Evolutionary conservation across 2,888 invertebrate species (phyloP), one percentile per base, ranked within the genome.

Genomic region (Caenorhabditis wallacei): DNA sequence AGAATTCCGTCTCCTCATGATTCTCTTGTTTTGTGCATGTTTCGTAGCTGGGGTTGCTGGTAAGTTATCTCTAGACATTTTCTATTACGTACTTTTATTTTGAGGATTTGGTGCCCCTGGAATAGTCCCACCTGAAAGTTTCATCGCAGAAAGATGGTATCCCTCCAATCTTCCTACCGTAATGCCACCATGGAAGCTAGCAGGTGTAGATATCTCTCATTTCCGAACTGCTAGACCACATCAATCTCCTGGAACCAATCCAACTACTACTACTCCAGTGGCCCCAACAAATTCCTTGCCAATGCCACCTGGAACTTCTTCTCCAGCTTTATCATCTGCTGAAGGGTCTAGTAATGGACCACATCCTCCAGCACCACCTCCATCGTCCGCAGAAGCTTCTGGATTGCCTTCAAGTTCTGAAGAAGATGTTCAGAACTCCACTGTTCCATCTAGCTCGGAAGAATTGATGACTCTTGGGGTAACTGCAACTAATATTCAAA

Each of bases 141-240:
- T 86, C 43, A 69, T 80, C 2, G 86, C 86, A 7, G 86, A 86
- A 40, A 43, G 80, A 30, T 86, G 86, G 86, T 86, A 86, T 46
- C 86, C 86, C 4, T 78, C 75, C 2, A 85, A 86, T 54, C 68
- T 86, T 3, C 86, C 86, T 13, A 86, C 86, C n/a, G 85, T 86
- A 0, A 70, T 76, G 69, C 86, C 86, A 16, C 86, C 86, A 16
- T 86, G 86, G 86, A 85, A 84, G 59, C 61, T 81, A 48, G 83
- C 86, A 1, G 86, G 86, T 4, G 82, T 80, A 8, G 83, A 86
- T 48, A 82, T 86, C 22, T 69, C 68, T 2, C 13, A 68, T 13
- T 86, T 86, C 57, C 80, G 80, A 53, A 86, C 86, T 1, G 79
- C 81, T 5, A 48, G 83, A 63, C 82, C 81, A 2, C 81, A 81